These are phyloP conservation scores for Poliocrania exsul DNA, from an alignment of 2,797 vertebrate species.

Conservation along the genomic window DNA sequence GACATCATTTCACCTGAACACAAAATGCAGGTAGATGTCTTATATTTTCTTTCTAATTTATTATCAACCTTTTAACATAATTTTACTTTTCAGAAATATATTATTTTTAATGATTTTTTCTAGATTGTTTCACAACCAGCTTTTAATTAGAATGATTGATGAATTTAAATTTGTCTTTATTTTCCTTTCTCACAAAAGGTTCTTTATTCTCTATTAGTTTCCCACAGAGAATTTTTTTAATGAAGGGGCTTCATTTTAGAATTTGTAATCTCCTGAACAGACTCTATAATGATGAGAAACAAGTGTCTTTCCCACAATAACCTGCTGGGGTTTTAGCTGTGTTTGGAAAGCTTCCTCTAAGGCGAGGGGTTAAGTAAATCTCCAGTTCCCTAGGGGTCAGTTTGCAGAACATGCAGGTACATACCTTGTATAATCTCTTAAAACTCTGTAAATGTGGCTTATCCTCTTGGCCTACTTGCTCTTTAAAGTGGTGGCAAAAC, in stretches of 20 bases:
- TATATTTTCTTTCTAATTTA: neutral
- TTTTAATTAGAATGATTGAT: constrained; percentile 51
- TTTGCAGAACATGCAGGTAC: neutral
- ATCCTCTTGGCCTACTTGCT: neutral
- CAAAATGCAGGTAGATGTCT: neutral
- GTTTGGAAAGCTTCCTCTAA: constrained; percentile 37
- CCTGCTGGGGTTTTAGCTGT: constrained; percentile 13
- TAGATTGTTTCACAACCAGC: constrained; percentile 22
- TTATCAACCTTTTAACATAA: neutral
- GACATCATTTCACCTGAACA: neutral
- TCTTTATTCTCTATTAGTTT: constrained; percentile 57
- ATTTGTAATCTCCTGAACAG: constrained; percentile 53
- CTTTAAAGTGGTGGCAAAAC: neutral
- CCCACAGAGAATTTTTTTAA: constrained; percentile 65
- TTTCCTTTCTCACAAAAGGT: constrained; percentile 41
- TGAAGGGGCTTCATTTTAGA: constrained; percentile 47
- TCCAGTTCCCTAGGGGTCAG: neutral
- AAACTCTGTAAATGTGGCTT: neutral
- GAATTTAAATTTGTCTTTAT: constrained; percentile 42
- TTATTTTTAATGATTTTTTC: constrained; percentile 16
- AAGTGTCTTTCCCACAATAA: constrained; percentile 1
- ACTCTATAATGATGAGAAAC: constrained; percentile 35
- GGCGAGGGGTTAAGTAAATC: constrained; percentile 31
- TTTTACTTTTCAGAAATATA: constrained; percentile 22
- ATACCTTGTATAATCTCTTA: neutral